phyloP scores from a whole-genome alignment of 2,797 vertebrate genomes.

The Xenopus petersii region DNA sequence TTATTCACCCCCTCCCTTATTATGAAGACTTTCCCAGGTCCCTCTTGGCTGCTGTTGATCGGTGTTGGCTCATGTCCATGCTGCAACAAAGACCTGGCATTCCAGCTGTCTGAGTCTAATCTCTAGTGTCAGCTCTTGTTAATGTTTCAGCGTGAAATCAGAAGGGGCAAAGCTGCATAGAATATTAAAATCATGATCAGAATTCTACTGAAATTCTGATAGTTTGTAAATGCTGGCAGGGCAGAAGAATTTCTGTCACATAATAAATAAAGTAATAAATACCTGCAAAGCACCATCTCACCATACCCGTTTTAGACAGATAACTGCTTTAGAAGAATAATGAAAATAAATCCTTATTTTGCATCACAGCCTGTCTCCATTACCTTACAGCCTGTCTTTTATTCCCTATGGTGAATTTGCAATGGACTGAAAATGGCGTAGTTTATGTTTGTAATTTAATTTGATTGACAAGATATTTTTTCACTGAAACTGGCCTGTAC shows the following conservation, averaged over 20 bases:
- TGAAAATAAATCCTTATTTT: too few species aligned
- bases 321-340: too few species aligned
- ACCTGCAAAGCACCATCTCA: slow-evolving; percentile 46
- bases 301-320: too few species aligned
- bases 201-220: slow-evolving; percentile 84
- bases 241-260: slow-evolving; percentile 63
- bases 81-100: slow-evolving; percentile 95
- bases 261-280: slow-evolving; percentile 67
- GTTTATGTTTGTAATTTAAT: too few species aligned
- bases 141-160: slow-evolving; percentile 93
- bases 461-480: too few species aligned
- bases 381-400: too few species aligned
- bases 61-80: slow-evolving; percentile 90
- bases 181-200: slow-evolving; percentile 96
- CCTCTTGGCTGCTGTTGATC: slow-evolving; percentile 84
- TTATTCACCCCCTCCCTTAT: slow-evolving; percentile 65
- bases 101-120: slow-evolving; percentile 99
- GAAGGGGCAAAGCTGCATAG: slow-evolving; percentile 83
- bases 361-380: too few species aligned
- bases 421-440: too few species aligned
- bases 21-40: slow-evolving; percentile 81
- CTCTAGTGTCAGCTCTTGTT: slow-evolving; percentile 98
- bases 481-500: too few species aligned
- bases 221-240: slow-evolving; percentile 62
- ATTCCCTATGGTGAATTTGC: too few species aligned